Evolutionary conservation across 2,888 invertebrate species (phyloP), one percentile per base, ranked within the genome.

Genomic region (Marronus borbonicus): DNA sequence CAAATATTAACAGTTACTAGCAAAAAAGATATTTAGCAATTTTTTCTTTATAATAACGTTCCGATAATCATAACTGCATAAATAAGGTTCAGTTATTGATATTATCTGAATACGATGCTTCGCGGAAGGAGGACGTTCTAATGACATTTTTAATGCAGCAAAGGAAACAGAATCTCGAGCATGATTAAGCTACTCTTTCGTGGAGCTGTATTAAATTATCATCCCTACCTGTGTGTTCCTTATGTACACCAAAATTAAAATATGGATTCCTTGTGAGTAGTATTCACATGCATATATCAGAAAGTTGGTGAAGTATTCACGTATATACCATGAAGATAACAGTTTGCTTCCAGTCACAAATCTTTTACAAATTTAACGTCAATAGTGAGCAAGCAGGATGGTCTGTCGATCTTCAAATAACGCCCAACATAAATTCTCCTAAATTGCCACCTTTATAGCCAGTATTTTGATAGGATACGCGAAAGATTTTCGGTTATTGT

Each of bases 81-180:
- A 39, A 39, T 39, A 39, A 39, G 10, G 39, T 39, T 39, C 3
- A 39, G 39, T 10, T 39, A 39, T 39, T 28, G 28, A 28, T 28
- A 28, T 50, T 50, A 50, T 14, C 14, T 50, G 2, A 31, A 10
- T 64, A 31, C 39, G 12, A 31, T 12, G 39, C 39, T 31, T 52
- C 69, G n/a, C 69, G 17, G 69, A 28, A 69, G 69, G 69, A 36
- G 31, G 55, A 52, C 69, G 52, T 52, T 14, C 28, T 69, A 69
- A 69, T 69, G 55, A 52, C 69, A 55, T 55, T 50, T 52, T 36
- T 69, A 55, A 69, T n/a, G 55, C 28, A 36, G 52, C 52, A 55
- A 69, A 69, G n/a, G 69, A 31, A 52, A 28, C 31, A 39, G n/a
- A 31, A n/a, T 65, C 65, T n/a, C n/a, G 39, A 39, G n/a, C 39